Conservation (phyloP, 2,888 invertebrate species). For the Ceramica pisi region DNA sequence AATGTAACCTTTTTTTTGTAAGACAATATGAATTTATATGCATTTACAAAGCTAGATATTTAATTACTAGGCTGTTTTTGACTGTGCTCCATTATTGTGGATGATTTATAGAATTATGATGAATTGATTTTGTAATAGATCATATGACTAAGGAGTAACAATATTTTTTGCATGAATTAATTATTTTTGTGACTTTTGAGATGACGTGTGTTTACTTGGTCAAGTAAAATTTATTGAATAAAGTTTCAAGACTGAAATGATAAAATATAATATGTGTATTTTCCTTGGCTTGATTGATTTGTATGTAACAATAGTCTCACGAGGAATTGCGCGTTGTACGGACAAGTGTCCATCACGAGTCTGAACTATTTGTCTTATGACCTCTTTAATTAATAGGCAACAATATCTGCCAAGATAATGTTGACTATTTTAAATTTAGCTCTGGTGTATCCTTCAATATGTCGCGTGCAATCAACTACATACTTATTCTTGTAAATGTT, state of each 20-base stretch:
- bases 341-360: constrained; percentile 63
- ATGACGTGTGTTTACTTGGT: constrained; percentile 77
- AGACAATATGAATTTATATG: constrained; percentile 78
- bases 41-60: constrained; percentile 78
- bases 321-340: constrained; percentile 39
- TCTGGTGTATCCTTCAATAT: constrained; percentile 46
- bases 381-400: constrained; percentile 70
- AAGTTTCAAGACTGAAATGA: constrained; percentile 77
- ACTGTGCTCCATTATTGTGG: constrained; percentile 81
- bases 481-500: constrained; percentile 60
- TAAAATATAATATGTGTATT: constrained; percentile 44
- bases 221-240: constrained; percentile 79
- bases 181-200: constrained; percentile 75
- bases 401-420: constrained; percentile 61
- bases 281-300: constrained; percentile 57
- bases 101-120: constrained; percentile 76
- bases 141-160: constrained; percentile 64
- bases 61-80: constrained; percentile 71
- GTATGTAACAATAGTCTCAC: constrained; percentile 42
- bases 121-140: constrained; percentile 64
- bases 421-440: constrained; percentile 52
- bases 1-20: constrained; percentile 53
- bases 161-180: constrained; percentile 79
- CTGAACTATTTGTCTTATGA: constrained; percentile 73
- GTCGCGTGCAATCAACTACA: constrained; percentile 58